Conservation (phyloP, 2,888 invertebrate species). For the Epsilonema sp. region DNA sequence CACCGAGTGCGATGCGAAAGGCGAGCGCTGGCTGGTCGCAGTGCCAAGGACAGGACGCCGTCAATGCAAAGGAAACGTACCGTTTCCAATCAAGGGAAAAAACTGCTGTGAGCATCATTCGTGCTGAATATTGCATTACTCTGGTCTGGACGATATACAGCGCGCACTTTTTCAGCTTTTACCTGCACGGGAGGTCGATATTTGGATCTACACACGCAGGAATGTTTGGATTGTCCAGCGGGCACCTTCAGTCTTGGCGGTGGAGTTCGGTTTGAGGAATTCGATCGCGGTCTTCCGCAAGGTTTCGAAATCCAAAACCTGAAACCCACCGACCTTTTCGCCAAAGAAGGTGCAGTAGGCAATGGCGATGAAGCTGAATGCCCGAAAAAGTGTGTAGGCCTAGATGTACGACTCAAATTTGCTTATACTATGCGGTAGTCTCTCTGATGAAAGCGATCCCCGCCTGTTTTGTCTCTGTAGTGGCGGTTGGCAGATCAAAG, state of each 20-base stretch:
- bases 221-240: slow-evolving; percentile 36
- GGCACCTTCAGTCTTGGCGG: slow-evolving; percentile 41
- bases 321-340: too few relatives aligned
- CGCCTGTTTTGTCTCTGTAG: too few relatives aligned
- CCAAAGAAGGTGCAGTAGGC: too few relatives aligned
- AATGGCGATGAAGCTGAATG: too few relatives aligned
- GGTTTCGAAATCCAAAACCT: slow-evolving; percentile 36
- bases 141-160: too few relatives aligned
- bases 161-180: slow-evolving; percentile 29
- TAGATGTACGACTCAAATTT: background rate
- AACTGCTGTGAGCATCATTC: slow-evolving; percentile 36
- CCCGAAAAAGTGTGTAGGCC: too few relatives aligned
- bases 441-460: too few relatives aligned
- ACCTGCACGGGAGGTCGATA: slow-evolving; percentile 39
- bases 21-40: slow-evolving; percentile 39
- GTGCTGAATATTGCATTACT: background rate
- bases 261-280: slow-evolving; percentile 38
- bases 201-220: slow-evolving; percentile 36
- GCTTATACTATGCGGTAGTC: too few relatives aligned
- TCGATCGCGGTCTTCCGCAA: slow-evolving; percentile 35
- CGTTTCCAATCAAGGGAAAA: slow-evolving; percentile 34
- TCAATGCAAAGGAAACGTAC: slow-evolving; percentile 30
- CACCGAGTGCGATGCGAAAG: slow-evolving; percentile 37
- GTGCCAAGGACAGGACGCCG: slow-evolving; percentile 34
- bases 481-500: slow-evolving; percentile 34